Evolutionary conservation across 2,797 vertebrate species (phyloP).

Genomic region (Pangasius djambal): DNA sequence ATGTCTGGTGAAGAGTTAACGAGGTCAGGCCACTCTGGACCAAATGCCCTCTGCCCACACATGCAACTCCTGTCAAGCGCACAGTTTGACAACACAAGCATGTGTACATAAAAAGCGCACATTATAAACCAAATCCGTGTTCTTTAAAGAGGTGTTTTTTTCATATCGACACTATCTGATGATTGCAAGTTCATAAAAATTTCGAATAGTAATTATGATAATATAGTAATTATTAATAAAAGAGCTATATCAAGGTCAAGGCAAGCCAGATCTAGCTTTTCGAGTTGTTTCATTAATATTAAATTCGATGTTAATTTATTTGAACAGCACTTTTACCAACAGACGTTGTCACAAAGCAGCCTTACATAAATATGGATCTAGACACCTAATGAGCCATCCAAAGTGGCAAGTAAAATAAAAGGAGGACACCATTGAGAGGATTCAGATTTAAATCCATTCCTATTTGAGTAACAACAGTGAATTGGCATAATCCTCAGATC

Average conservation of each 20-base stretch:
- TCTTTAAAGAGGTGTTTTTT: neutral
- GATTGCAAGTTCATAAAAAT: neutral
- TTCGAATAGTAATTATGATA: too few relatives aligned
- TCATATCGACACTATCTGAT: neutral
- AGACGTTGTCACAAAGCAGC: neutral
- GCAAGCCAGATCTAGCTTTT: neutral
- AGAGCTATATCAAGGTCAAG: neutral
- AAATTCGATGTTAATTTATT: neutral
- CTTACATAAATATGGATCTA: neutral
- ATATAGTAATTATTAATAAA: too few relatives aligned
- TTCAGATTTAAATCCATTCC: neutral
- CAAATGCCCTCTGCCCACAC: neutral
- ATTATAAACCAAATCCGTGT: neutral
- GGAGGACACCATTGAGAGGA: neutral
- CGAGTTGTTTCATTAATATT: neutral
- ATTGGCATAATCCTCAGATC: neutral
- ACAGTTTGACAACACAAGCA: neutral
- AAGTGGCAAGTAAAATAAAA: neutral
- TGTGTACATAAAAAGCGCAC: neutral
- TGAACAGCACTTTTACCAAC: neutral
- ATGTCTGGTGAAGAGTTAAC: conserved; percentile 34
- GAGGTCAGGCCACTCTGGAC: neutral
- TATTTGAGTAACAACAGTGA: neutral
- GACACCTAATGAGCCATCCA: neutral
- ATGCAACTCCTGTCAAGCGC: neutral